phyloP scores from a whole-genome alignment of 2,888 invertebrate species.

The Dynastes tityus region DNA sequence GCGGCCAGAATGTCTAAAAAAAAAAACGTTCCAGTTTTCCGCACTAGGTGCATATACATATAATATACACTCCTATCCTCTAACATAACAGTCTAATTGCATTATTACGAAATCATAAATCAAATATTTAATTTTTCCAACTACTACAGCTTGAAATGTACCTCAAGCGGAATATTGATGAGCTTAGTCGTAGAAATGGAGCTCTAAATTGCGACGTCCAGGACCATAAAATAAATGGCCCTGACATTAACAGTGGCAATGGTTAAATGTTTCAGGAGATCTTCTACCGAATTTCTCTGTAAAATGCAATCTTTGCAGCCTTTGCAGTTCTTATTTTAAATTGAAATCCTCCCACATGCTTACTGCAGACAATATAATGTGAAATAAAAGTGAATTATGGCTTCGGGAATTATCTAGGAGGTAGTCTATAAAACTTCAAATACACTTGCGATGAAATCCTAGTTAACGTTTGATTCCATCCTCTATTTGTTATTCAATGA shows the following conservation, averaged over 20 bases:
- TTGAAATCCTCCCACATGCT: conserved; percentile 36
- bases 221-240: conserved; percentile 39
- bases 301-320: conserved; percentile 34
- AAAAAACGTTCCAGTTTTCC: no score
- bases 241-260: conserved; percentile 34
- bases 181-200: not conserved
- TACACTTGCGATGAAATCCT: not conserved
- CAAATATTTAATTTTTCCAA: not conserved
- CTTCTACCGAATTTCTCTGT: conserved; percentile 12
- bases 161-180: conserved; percentile 32
- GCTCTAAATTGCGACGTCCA: conserved; percentile 3
- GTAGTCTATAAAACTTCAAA: conserved; percentile 2
- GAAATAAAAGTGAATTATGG: conserved; percentile 36
- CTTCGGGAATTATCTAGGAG: conserved; percentile 3
- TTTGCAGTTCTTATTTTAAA: conserved; percentile 36
- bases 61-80: no score
- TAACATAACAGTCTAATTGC: no score
- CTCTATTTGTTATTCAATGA: not conserved
- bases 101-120: not conserved
- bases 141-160: not conserved
- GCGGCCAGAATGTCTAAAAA: no score
- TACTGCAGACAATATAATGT: conserved; percentile 32
- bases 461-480: not conserved
- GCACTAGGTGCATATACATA: no score
- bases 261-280: conserved; percentile 39